phyloP scores from a whole-genome alignment of 1,140 invertebrate genomes.

The Psilanteris sp. region DNA sequence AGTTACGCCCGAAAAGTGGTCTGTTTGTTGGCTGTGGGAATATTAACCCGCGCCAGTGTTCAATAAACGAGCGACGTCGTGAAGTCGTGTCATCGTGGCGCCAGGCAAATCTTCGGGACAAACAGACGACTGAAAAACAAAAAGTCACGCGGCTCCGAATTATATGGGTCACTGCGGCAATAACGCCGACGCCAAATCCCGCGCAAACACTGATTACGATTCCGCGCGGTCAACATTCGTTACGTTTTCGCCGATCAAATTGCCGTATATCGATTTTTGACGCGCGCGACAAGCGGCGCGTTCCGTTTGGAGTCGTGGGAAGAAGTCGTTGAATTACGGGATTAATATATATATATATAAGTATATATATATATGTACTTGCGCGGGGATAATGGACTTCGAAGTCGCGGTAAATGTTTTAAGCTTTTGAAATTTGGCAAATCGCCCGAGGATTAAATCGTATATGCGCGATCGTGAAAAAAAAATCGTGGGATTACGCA shows the following conservation, averaged over 20 bases:
- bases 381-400: too few species aligned
- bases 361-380: too few species aligned
- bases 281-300: not conserved
- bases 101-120: conserved; percentile 61
- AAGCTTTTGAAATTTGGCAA: too few species aligned
- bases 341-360: too few species aligned
- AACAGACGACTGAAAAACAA: conserved; percentile 58
- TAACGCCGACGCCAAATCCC: conserved; percentile 25
- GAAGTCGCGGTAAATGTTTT: too few species aligned
- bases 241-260: not conserved
- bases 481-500: too few species aligned
- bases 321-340: not conserved
- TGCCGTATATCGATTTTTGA: not conserved
- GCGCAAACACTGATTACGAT: conserved; percentile 35
- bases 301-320: conserved; percentile 1
- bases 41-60: conserved; percentile 41
- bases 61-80: conserved; percentile 45
- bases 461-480: too few species aligned
- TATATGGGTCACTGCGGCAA: conserved; percentile 54
- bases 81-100: conserved; percentile 63
- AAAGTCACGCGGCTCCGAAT: conserved; percentile 25
- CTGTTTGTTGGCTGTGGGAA: conserved; percentile 41
- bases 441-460: too few species aligned
- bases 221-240: not conserved
- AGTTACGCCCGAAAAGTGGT: conserved; percentile 36